Conservation (phyloP, 53 echinoderm and acorn worm genomes). For the Echinometra lucunter region DNA sequence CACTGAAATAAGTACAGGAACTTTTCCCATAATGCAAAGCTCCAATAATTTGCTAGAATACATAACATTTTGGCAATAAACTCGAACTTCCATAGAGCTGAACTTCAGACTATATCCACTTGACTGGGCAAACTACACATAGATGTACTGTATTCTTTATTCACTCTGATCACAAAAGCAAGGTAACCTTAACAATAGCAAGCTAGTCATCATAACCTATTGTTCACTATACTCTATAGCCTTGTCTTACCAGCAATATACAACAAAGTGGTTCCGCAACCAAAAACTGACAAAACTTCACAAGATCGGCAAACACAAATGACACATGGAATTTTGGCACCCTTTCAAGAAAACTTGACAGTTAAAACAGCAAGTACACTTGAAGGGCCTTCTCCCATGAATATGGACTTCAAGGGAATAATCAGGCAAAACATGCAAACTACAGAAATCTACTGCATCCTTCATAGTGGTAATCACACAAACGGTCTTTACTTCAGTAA, state of each 20-base stretch:
- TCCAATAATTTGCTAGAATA: no score
- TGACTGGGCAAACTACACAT: no score
- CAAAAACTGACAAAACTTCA: background rate
- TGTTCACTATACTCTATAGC: background rate
- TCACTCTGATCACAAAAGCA: background rate
- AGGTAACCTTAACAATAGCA: background rate
- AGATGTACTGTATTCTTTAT: no score
- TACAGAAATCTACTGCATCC: background rate
- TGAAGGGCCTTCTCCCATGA: background rate
- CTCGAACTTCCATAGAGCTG: background rate
- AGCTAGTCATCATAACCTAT: background rate
- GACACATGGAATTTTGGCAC: slow-evolving; percentile 24
- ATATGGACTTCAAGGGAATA: background rate
- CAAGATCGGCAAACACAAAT: background rate
- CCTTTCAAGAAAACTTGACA: slow-evolving; percentile 35
- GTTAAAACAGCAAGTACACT: background rate
- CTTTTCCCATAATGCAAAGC: no score
- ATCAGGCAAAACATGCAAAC: background rate
- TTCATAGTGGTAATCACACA: background rate
- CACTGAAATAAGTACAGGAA: no score
- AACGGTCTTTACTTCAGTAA: no score
- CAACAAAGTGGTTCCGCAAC: background rate
- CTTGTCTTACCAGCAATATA: slow-evolving; percentile 17
- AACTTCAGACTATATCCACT: no score
- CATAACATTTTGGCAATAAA: slow-evolving; percentile 35